Evolutionary conservation across 2,888 invertebrate genomes (phyloP), one percentile per base, ranked within the genome.

Genomic region (Pseudanteris insignis): DNA sequence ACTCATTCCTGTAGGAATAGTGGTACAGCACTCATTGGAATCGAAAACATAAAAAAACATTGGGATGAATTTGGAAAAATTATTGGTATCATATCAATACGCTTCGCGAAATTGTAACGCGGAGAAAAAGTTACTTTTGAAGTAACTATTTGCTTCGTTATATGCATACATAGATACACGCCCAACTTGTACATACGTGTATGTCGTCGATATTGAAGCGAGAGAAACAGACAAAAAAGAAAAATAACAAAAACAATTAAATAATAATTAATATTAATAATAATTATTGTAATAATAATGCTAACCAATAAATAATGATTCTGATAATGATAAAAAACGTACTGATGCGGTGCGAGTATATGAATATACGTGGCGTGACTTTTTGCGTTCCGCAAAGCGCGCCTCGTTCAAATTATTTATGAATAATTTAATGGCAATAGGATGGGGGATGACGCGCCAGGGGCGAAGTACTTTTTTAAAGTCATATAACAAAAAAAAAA

Each of bases 401-500:
- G 41, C 37, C 40, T 29, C 55, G 61, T 50, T 46, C 40, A 61
- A 48, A 54, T 61, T 61, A 61, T 61, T 61, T 55, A 55, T 50
- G 48, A 55, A 61, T 55, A 62, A 62, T 62, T 62, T 62, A 50
- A 57, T 51, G 55, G 57, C 62, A 57, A 62, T 62, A 62, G 44
- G 44, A 55, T n/a, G 41, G 37, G 38, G 46, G 48, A 44, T 36
- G 63, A 53, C 47, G 63, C 63, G 53, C 55, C 57, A 57, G 55
- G 62, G 62, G 57, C 46, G 62, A 57, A 57, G 61, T 64, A 63
- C 44, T 59, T 64, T 61, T 60, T 61, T 58, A 62, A 59, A 50
- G 54, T 55, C 59, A 60, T 37, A 67, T 68, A 69, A 59, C 58
- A 53, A 67, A 63, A 62, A 64, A n/a, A n/a, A n/a, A n/a, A n/a